Evolutionary conservation across 92 coral and sea anemone species (phyloP).

Genomic region (Meandrina meandrites): DNA sequence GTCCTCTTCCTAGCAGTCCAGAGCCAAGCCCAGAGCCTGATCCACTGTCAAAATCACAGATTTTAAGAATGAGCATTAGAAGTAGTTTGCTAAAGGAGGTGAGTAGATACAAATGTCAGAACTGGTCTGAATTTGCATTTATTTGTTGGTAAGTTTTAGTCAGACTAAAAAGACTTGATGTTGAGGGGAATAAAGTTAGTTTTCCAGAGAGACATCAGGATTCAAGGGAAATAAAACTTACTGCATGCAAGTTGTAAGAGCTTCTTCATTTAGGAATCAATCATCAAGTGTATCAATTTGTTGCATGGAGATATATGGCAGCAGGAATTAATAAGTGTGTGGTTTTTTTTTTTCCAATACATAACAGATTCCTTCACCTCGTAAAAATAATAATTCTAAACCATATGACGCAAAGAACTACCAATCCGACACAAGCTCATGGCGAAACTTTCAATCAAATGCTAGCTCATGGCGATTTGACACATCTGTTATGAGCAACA

Average conservation of each 20-base stretch:
- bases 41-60: slow-evolving; percentile 69
- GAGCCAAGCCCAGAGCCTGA: slow-evolving; percentile 60
- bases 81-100: slow-evolving; percentile 96
- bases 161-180: no score
- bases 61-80: slow-evolving; percentile 82
- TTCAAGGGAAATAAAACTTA: no score
- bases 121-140: no score
- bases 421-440: slow-evolving; percentile 82
- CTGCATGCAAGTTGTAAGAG: no score
- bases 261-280: no score
- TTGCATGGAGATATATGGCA: no score
- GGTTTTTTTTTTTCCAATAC: neutral
- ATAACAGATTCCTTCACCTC: slow-evolving; percentile 86
- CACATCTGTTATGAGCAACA: slow-evolving; percentile 77
- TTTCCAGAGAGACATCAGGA: no score
- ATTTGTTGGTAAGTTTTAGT: no score
- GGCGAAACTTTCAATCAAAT: slow-evolving; percentile 82
- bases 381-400: slow-evolving; percentile 47
- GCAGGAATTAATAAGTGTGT: no score
- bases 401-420: slow-evolving; percentile 88
- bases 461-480: slow-evolving; percentile 96
- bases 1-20: slow-evolving; percentile 54
- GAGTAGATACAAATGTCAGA: neutral
- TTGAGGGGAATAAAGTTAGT: no score
- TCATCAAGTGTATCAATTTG: no score